phyloP scores from a whole-genome alignment of 2,113 vertebrate species.

The Varanus komodoensis region DNA sequence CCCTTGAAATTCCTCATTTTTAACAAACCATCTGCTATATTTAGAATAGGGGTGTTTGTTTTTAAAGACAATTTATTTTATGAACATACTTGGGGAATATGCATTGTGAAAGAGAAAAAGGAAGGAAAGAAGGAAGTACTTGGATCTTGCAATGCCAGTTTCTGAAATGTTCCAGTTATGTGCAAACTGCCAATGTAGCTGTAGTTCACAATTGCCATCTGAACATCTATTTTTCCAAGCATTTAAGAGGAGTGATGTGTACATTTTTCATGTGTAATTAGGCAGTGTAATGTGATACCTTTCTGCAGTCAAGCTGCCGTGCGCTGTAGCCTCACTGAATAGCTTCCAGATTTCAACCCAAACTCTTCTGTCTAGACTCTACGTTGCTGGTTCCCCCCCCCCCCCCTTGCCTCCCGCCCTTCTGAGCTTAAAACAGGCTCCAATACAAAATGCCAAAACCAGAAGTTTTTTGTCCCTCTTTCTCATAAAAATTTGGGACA shows the following conservation, averaged over 20 bases:
- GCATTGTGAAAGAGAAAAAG: background rate
- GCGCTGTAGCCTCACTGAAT: conserved; percentile 82
- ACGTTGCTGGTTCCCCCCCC: conserved; percentile 82
- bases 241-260: conserved; percentile 76
- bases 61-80: conserved; percentile 52
- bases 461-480: conserved; percentile 82
- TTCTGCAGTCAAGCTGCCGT: conserved; percentile 80
- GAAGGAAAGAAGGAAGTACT: background rate
- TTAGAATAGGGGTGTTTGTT: conserved; percentile 35
- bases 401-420: background rate
- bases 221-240: conserved; percentile 79
- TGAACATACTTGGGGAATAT: conserved; percentile 35
- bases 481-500: conserved; percentile 83
- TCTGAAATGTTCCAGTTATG: conserved; percentile 38
- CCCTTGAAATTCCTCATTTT: conserved; percentile 33
- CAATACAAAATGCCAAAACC: conserved; percentile 85
- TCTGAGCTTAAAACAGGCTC: conserved; percentile 82
- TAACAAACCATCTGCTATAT: conserved; percentile 39
- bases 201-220: conserved; percentile 60
- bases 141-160: conserved; percentile 64
- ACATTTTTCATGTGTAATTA: conserved; percentile 91
- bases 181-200: conserved; percentile 50
- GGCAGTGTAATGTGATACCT: conserved; percentile 87
- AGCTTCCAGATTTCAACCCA: conserved; percentile 91
- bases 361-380: conserved; percentile 92